phyloP scores from a whole-genome alignment of 2,797 vertebrate species.

The Euthynnus affinis region DNA sequence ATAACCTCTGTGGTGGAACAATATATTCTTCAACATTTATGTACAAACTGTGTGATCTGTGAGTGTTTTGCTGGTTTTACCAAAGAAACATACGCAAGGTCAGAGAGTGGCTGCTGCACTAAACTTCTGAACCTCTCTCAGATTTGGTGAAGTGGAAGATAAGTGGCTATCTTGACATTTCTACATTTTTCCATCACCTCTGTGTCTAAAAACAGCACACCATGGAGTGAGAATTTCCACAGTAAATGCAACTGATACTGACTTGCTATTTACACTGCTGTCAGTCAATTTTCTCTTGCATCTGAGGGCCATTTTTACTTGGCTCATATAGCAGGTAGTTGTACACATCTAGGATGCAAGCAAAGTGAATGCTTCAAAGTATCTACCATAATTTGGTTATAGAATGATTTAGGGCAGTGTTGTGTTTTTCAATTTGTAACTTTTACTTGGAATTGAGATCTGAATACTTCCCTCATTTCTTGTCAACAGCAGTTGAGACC shows the following conservation, averaged over 20 bases:
- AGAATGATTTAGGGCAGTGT: no score
- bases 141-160: slow-evolving; percentile 56
- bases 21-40: slow-evolving; percentile 9
- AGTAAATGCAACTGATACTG: background rate
- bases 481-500: background rate
- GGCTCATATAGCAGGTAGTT: slow-evolving; percentile 10
- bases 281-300: background rate
- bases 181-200: slow-evolving; percentile 31
- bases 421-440: background rate
- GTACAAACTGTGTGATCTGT: background rate
- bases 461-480: background rate
- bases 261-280: background rate
- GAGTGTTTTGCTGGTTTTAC: background rate
- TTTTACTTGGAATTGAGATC: background rate
- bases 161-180: slow-evolving; percentile 66
- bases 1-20: background rate
- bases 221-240: slow-evolving; percentile 31
- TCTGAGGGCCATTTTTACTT: slow-evolving; percentile 29
- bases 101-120: slow-evolving; percentile 26
- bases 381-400: background rate
- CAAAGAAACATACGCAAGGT: slow-evolving; percentile 31
- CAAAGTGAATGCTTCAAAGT: background rate
- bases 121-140: slow-evolving; percentile 48
- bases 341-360: background rate
- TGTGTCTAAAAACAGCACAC: slow-evolving; percentile 41